Percentiles rank a stretch among this genome's conserved stretches.
These are phyloP conservation scores for Timema podura DNA, from an alignment of 2,888 invertebrate species.

Conservation along the genomic window DNA sequence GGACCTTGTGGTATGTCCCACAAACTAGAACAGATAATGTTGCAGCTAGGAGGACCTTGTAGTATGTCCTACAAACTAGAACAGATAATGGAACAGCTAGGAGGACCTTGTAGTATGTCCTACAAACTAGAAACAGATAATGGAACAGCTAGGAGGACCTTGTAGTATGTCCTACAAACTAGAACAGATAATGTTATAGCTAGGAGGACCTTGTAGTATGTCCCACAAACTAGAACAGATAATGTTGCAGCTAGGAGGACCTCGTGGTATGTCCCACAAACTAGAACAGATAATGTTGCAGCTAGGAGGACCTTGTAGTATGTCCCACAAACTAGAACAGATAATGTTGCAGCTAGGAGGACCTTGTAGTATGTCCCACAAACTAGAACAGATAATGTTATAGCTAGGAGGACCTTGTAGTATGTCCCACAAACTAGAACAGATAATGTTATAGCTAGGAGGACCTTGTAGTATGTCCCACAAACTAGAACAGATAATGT, in stretches of 20 bases:
- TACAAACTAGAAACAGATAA: too few species aligned
- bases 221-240: neutral
- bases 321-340: neutral
- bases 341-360: neutral
- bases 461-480: constrained; percentile 33
- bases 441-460: too few species aligned
- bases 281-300: too few species aligned
- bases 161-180: constrained; percentile 29
- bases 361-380: constrained; percentile 33
- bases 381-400: too few species aligned
- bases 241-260: neutral
- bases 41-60: constrained; percentile 30
- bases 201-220: constrained; percentile 34
- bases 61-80: constrained; percentile 24
- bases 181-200: too few species aligned
- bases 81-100: too few species aligned
- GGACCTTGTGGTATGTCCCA: constrained; percentile 33
- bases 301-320: constrained; percentile 33
- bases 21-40: too few species aligned
- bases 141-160: constrained; percentile 22
- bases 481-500: too few species aligned
- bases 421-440: constrained; percentile 20
- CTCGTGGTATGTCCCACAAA: constrained; percentile 32
- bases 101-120: constrained; percentile 33
- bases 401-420: constrained; percentile 32